phyloP scores from a whole-genome alignment of 2,888 invertebrate species.

The Stramonita haemastoma region DNA sequence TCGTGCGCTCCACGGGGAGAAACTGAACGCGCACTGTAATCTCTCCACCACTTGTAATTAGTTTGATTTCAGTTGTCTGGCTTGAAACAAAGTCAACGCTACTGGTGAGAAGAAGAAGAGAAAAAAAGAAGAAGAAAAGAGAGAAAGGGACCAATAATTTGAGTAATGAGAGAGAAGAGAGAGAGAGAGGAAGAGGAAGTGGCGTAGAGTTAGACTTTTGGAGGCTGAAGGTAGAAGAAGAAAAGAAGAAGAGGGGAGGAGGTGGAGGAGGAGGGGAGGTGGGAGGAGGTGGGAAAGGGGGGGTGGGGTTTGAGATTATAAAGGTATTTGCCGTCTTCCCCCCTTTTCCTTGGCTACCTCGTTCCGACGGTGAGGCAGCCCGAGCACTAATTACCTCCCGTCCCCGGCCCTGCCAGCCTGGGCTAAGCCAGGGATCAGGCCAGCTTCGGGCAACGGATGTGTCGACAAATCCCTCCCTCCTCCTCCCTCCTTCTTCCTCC shows the following conservation, averaged over 20 bases:
- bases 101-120: slow-evolving; percentile 6
- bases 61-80: slow-evolving; percentile 40
- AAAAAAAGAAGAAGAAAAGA: neutral
- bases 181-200: neutral
- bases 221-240: neutral
- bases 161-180: slow-evolving; percentile 17
- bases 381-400: slow-evolving; percentile 35
- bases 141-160: neutral
- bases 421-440: slow-evolving; percentile 35
- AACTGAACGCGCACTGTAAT: slow-evolving; percentile 35
- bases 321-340: slow-evolving; percentile 20
- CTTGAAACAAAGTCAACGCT: slow-evolving; percentile 34
- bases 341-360: slow-evolving; percentile 5
- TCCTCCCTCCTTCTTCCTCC: neutral
- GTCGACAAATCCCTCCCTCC: slow-evolving; percentile 36
- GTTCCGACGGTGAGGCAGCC: slow-evolving; percentile 17
- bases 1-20: slow-evolving; percentile 34
- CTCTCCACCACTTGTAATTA: slow-evolving; percentile 28
- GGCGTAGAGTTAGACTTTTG: slow-evolving; percentile 4
- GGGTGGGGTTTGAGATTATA: neutral
- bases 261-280: neutral
- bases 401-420: slow-evolving; percentile 17
- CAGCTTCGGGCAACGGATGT: slow-evolving; percentile 32
- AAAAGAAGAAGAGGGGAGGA: neutral
- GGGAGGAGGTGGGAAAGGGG: neutral